Evolutionary conservation across 2,113 vertebrate genomes (phyloP), one percentile per base, ranked within the genome.

Genomic region (Rana temporaria): DNA sequence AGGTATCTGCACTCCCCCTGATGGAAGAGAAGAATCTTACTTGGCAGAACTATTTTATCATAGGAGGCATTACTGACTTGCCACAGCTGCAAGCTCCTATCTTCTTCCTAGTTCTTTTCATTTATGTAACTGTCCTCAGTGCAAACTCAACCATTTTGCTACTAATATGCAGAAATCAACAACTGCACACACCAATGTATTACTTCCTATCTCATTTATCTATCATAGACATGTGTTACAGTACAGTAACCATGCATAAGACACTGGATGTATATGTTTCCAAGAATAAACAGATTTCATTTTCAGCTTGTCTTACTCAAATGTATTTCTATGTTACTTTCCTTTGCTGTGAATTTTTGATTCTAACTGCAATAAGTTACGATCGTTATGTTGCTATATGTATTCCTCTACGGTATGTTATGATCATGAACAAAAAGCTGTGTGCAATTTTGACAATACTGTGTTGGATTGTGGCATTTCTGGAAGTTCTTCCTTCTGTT

Each of bases 121-220:
- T 12, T 12, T 48, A 12, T 48, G 2, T 48, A 6, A 9, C 3
- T 3, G 9, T 48, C 9, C 42, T 48, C 42, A 2, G 8, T 48
- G 42, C 9, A 48, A 48, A 48, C 11, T 14, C 12, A 48, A 48
- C 42, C 9, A 11, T 14, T 48, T 48, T 14, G 2, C 3, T 22
- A 19, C 30, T 68, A 32, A 38, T 68, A 4, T 34, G 16, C 32
- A 14, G 2, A 17, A 53, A 88, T 34, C 17, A 60, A 17, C 74
- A 9, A 30, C 87, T 89, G 48, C 86, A 89, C 72, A 89, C 60
- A 0, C 87, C 87, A 6, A 88, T 89, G 88, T 88, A 88, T 73
- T 89, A 88, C 63, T 87, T 89, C 71, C 86, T 89, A 15, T 72
- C 81, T 17, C 20, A 79, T 65, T 73, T 89, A 52, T 89, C 87